A percentile compares a stretch with the other conserved stretches of the same genome.
Conservation (phyloP, 2,113 vertebrate genomes). For the Sphaerodactylus townsendi region DNA sequence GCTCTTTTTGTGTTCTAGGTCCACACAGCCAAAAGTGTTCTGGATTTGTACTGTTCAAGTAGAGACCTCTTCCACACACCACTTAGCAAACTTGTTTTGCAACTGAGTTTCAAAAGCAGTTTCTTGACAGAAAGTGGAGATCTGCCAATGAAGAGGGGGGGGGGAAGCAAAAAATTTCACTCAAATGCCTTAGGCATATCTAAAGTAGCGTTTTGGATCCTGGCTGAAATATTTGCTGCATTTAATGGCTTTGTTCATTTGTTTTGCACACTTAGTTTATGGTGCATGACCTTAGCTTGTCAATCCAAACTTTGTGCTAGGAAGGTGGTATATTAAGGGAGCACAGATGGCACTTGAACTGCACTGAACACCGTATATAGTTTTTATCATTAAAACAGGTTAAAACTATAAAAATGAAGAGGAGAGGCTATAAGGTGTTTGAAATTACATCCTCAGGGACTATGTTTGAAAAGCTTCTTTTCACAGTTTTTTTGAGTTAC, state of each 20-base stretch:
- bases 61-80: not conserved
- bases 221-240: not conserved
- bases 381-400: constrained; percentile 33
- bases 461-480: constrained; percentile 55
- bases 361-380: constrained; percentile 14
- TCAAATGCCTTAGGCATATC: not conserved
- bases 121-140: not conserved
- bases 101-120: not conserved
- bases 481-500: constrained; percentile 65
- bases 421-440: constrained; percentile 54
- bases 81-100: not conserved
- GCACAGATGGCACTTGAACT: not conserved
- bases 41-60: not conserved
- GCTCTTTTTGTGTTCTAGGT: not conserved
- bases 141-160: not conserved
- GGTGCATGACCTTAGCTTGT: not conserved
- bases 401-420: constrained; percentile 52
- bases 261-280: not conserved
- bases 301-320: not conserved
- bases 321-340: not conserved
- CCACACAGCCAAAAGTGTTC: not conserved
- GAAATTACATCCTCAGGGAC: constrained; percentile 60
- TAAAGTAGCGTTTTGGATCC: not conserved
- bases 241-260: not conserved
- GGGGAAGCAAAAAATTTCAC: not conserved